Base-by-base conservation (phyloP, 2,888 invertebrate species). In the Liodrosophila aerea region DNA sequence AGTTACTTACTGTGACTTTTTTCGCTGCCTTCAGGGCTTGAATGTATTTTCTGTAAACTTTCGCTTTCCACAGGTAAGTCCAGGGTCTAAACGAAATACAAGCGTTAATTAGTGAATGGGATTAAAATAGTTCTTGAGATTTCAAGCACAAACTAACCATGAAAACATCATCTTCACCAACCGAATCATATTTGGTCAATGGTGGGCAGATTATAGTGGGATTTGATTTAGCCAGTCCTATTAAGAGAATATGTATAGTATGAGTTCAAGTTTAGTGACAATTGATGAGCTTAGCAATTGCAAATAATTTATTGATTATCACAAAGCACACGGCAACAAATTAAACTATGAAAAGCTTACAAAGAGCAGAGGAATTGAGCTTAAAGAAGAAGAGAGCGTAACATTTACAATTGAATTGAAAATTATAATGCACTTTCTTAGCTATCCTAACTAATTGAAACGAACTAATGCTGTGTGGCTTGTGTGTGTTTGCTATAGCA, bases 91-190 rank as follows among this genome's bases (percentile, higher is more conserved):
- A 89, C 90, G 72, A 62, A 65, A 91, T 1, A 89, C 90, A 73
- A 62, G 64, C 9, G 36, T 8, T 5, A 11, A 40, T 36, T 8
- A 27, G 33, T 7, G 9, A 8, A 31, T 16, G 18, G 8, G 7
- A 13, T 16, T 27, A 27, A 16, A 31, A 8, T 16, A 11, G n/a
- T 18, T n/a, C 8, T 37, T 46, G 7, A 11, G 18, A 18, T n/a
- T 2, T 7, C 2, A 2, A 5, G n/a, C 8, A 1, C 1, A 13
- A 47, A 57, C 92, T 92, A 90, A 97, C 97, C 96, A 97, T 97
- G 91, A 98, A 98, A 81, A 98, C 97, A 89, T 97, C 97, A 88
- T 97, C 97, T 89, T 97, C 97, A 69, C 96, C 96, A 68, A 95
- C 94, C 86, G 95, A 92, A 90, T 93, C 93, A 91, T 93, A 90